Conservation (phyloP, 1,140 invertebrate species). For the Aphelenchoides besseyi region DNA sequence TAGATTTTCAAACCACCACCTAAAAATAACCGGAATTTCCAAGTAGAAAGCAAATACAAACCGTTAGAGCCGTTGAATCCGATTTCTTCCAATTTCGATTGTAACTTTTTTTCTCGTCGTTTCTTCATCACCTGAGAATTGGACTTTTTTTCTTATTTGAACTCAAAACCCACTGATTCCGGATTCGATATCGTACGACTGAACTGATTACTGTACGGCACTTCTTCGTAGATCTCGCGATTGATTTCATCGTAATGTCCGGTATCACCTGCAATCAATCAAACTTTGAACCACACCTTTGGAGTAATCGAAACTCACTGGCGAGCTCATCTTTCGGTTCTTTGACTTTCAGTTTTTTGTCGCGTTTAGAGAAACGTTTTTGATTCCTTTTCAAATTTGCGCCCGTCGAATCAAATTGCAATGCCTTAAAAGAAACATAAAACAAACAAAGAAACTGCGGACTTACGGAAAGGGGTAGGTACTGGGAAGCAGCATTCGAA, state of each 20-base stretch:
- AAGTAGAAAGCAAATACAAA: neutral
- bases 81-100: constrained; percentile 93
- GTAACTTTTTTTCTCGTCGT: constrained; percentile 90
- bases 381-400: constrained; percentile 79
- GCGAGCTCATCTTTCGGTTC: constrained; percentile 69
- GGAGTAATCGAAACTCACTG: neutral
- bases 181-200: constrained; percentile 97
- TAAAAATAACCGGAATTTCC: constrained; percentile 11
- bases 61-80: constrained; percentile 62
- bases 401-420: constrained; percentile 69
- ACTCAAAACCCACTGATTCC: constrained; percentile 90
- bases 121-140: constrained; percentile 95
- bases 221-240: constrained; percentile 76
- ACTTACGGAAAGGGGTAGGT: constrained; percentile 37
- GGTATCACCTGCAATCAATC: constrained; percentile 18
- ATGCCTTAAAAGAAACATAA: constrained; percentile 64
- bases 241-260: constrained; percentile 66
- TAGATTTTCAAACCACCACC: constrained; percentile 95
- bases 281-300: constrained; percentile 7
- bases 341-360: constrained; percentile 96
- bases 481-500: neutral
- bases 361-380: constrained; percentile 76
- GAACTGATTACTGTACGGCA: constrained; percentile 89
- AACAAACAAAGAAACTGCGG: neutral
- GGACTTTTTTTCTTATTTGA: too few relatives aligned